Base-by-base conservation (phyloP, 2,888 invertebrate genomes). In the Tenthredo notha region DNA sequence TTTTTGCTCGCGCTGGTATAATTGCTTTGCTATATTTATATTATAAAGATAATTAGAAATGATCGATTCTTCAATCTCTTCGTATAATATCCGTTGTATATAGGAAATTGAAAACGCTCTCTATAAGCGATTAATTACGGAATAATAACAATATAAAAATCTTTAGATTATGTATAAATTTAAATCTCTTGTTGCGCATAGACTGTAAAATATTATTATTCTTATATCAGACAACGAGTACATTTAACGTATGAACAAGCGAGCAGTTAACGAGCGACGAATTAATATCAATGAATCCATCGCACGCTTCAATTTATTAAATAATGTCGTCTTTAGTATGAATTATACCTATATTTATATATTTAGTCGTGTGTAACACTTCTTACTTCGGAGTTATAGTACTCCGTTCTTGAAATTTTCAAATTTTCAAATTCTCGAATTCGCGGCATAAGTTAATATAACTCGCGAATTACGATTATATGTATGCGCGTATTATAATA, bases 261-360 rank as follows among this genome's bases (percentile, higher is more conserved):
- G 12, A 12, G 40, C 40, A 72, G 72, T 21, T n/a, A 72, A 72
- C 72, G 72, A 72, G 72, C 72, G 72, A 74, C 72, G 72, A 74
- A 74, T 74, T 74, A 74, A 74, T 74, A 74, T 74, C 72, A 74
- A 74, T 74, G 72, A 74, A 74, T 74, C 21, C 43, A 40, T 74
- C 43, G 40, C 21, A 74, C 72, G 43, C 6, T 74, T 74, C 40
- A 74, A 21, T 74, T 74, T 43, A 40, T 43, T 25, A 74, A 43
- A 74, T 74, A 12, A 74, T 18, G 72, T 43, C 12, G 40, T 43
- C 72, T 40, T 74, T 43, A 21, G 40, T 74, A 43, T n/a, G 29
- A 74, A 43, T 40, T 43, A 21, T 43, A 74, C 21, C 12, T 25
- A 25, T 25, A 61, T 9, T 40, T 21, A 40, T 58, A 74, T 58